Conservation (phyloP, 2,888 invertebrate genomes). For the Caenorhabditis virilis region DNA sequence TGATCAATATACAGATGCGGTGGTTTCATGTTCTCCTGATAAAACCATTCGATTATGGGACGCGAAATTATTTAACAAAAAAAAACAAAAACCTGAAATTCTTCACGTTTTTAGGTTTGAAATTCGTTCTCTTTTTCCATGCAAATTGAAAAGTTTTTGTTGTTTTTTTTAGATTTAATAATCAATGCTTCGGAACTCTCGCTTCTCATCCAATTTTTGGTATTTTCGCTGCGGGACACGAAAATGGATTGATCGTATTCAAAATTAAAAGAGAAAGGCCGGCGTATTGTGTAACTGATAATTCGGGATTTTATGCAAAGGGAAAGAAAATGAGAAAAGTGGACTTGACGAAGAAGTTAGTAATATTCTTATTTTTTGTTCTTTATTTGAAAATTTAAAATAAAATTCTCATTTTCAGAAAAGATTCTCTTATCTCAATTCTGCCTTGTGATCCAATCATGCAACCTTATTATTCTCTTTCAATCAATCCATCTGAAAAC, state of each 20-base stretch:
- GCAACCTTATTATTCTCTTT: constrained; percentile 77
- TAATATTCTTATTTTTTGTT: background rate
- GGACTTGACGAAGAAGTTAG: constrained; percentile 83
- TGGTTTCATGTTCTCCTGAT: constrained; percentile 95
- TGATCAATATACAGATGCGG: constrained; percentile 91
- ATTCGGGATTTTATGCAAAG: constrained; percentile 92
- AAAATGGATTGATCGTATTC: constrained; percentile 93
- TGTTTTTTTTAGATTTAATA: constrained; percentile 76
- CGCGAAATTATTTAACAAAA: no score
- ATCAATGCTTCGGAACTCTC: constrained; percentile 96
- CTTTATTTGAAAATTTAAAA: constrained; percentile 42
- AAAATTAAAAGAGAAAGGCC: constrained; percentile 83
- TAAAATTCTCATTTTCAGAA: no score
- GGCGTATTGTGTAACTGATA: constrained; percentile 90
- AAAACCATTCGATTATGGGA: constrained; percentile 98
- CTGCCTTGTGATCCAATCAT: constrained; percentile 72
- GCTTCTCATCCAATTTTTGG: constrained; percentile 91
- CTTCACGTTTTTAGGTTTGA: constrained; percentile 81
- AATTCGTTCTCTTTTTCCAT: no score
- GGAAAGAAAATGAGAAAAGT: constrained; percentile 87
- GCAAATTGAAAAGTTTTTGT: background rate
- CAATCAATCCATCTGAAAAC: constrained; percentile 95
- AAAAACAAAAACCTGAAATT: constrained; percentile 87
- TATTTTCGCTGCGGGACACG: constrained; percentile 98
- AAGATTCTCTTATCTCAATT: constrained; percentile 88